Percentiles rank a stretch among this genome's conserved stretches.
Conservation (phyloP, 2,888 invertebrate genomes). For the Rotaria magnacalcarata region DNA sequence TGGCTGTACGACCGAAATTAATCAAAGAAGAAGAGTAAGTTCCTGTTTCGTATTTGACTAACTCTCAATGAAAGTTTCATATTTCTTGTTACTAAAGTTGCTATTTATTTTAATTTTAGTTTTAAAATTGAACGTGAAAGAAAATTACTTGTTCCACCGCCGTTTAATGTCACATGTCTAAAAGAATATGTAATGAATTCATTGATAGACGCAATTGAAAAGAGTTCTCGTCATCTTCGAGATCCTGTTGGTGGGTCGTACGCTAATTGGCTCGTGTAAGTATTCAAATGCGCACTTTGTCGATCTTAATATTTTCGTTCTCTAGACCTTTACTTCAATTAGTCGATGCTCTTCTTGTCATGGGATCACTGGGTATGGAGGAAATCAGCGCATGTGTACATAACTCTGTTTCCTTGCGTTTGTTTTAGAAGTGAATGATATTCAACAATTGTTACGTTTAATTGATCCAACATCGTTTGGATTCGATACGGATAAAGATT, state of each 20-base stretch:
- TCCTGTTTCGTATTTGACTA: not conserved
- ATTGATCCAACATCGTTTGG: conserved; percentile 93
- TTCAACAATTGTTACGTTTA: conserved; percentile 84
- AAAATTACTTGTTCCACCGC: conserved; percentile 40
- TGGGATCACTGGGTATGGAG: conserved; percentile 72
- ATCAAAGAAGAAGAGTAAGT: conserved; percentile 37
- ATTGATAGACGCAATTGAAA: conserved; percentile 40
- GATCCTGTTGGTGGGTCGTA: conserved; percentile 95
- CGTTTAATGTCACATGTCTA: conserved; percentile 36
- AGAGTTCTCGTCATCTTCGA: conserved; percentile 88
- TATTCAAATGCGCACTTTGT: conserved; percentile 48
- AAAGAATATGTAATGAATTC: conserved; percentile 44
- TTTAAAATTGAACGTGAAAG: conserved; percentile 31
- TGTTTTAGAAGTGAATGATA: conserved; percentile 72
- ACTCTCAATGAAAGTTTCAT: too few species aligned
- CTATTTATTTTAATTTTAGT: not conserved
- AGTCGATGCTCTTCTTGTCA: conserved; percentile 83
- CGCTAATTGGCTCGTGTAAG: conserved; percentile 87
- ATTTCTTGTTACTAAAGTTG: not conserved
- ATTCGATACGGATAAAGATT: conserved; percentile 60
- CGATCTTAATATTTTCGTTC: too few species aligned
- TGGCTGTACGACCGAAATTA: conserved; percentile 27
- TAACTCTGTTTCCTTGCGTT: too few species aligned
- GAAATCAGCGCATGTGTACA: not conserved
- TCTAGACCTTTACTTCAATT: conserved; percentile 85